Evolutionary conservation across 2,113 vertebrate genomes (phyloP).

Genomic region (Elachura formosa): DNA sequence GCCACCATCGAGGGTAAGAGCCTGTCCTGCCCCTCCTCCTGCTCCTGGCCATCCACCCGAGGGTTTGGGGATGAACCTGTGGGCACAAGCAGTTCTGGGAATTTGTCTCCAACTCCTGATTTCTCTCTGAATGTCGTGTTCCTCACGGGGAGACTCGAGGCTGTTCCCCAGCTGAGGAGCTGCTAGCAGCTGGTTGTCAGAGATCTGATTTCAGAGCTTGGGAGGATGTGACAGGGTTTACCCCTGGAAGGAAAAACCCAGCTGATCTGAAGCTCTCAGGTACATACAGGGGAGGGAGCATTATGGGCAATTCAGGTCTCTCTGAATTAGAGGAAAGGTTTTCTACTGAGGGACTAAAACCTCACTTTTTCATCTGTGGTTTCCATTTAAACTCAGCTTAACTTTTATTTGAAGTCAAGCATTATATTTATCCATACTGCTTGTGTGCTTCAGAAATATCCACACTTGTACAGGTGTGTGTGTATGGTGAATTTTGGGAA

Average conservation of each 20-base stretch:
- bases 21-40: not conserved
- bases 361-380: not conserved
- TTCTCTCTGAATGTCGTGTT: not conserved
- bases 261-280: accelerated
- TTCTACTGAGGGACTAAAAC: not conserved
- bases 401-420: not conserved
- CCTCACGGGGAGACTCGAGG: not conserved
- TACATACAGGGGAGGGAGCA: not conserved
- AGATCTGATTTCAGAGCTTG: not conserved
- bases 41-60: no score
- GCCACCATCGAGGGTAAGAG: conserved; percentile 84
- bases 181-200: not conserved
- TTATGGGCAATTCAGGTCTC: not conserved
- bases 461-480: no score
- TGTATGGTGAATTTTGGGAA: accelerated
- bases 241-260: not conserved
- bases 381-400: not conserved
- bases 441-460: not conserved
- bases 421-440: accelerated
- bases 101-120: not conserved
- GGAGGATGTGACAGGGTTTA: not conserved
- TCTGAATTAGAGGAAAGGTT: not conserved
- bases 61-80: not conserved
- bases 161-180: not conserved
- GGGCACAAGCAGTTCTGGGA: not conserved